Percentiles rank a stretch among this genome's conserved stretches.
Evolutionary conservation across 2,797 vertebrate species (phyloP).

Genomic region (Botia almorhae): DNA sequence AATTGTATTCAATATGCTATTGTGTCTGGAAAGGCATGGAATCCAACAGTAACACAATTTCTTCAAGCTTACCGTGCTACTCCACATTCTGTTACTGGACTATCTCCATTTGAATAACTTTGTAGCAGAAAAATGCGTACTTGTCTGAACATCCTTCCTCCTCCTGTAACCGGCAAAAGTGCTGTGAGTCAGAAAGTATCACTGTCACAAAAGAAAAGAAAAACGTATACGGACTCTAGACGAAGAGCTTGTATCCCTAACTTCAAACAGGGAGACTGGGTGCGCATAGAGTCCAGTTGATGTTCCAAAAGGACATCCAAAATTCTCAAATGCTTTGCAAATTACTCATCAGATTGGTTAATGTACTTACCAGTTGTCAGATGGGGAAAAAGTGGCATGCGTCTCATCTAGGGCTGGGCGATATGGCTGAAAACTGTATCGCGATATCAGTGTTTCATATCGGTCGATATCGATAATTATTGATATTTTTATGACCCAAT

Average conservation of each 20-base stretch:
- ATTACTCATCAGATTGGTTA: not conserved
- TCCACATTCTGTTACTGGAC: not conserved
- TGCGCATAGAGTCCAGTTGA: not conserved
- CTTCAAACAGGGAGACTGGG: not conserved
- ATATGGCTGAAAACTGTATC: too few relatives aligned
- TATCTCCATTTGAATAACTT: not conserved
- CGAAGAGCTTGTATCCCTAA: not conserved
- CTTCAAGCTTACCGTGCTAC: not conserved
- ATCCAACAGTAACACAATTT: not conserved
- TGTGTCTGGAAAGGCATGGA: not conserved
- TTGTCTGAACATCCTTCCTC: not conserved
- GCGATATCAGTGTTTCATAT: too few relatives aligned
- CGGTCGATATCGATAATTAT: too few relatives aligned
- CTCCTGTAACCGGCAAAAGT: not conserved
- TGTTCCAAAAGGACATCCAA: not conserved
- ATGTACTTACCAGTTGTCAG: not conserved
- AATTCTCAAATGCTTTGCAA: not conserved
- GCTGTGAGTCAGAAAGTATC: not conserved
- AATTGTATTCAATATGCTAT: not conserved
- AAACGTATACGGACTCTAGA: not conserved
- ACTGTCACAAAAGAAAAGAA: not conserved
- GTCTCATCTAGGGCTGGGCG: too few relatives aligned
- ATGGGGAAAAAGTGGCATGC: not conserved
- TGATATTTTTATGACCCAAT: too few relatives aligned
- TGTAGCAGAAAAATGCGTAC: not conserved